Evolutionary conservation across 2,797 vertebrate species (phyloP), one percentile per base, ranked within the genome.

Genomic region (Numenius phaeopus): DNA sequence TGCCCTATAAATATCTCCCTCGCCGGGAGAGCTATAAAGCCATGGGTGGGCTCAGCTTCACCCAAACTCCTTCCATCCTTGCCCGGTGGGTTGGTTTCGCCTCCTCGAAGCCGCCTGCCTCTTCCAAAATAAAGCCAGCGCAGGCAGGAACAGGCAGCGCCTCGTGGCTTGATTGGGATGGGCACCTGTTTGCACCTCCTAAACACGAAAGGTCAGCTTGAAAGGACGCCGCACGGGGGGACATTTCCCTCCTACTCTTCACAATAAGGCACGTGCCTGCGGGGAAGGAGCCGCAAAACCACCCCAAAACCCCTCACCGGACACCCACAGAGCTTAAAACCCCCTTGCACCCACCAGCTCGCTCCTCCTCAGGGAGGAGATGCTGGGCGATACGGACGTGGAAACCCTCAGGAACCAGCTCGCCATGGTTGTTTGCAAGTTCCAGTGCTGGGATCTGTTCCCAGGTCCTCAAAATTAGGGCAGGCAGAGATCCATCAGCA

Each of bases 171-270:
- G 1, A 20, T 26, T 7, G 32, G 77, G 58, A 54, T 0, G 2
- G 79, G 75, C 91, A 73, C 83, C 89, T 91, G 75, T 90, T 96
- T 49, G 65, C 91, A 94, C 94, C 83, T 95, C 89, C 80, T 75
- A 73, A 87, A 73, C 4, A 0, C 7, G 4, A 94, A 95, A 87
- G 89, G 80, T 90, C 83, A 76, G 58, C 80, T 67, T 7, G 18
- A 75, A 77, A 91, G 67, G 44, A 39, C 13, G 23, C 22, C 3
- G 0, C 1, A 0, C 0, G 14, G 34, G 86, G 37, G 37, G 73
- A 57, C 39, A 67, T 70, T 84, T 27, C 70, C 65, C 89, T 94
- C 89, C 91, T 52, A 87, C 83, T 84, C 89, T 19, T n/a, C 13
- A 50, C 29, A 69, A 54, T 11, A 54, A 76, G 8, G 65, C 77